Evolutionary conservation across 2,113 vertebrate species (phyloP), one percentile per base, ranked within the genome.

Genomic region (Grantiella picta): DNA sequence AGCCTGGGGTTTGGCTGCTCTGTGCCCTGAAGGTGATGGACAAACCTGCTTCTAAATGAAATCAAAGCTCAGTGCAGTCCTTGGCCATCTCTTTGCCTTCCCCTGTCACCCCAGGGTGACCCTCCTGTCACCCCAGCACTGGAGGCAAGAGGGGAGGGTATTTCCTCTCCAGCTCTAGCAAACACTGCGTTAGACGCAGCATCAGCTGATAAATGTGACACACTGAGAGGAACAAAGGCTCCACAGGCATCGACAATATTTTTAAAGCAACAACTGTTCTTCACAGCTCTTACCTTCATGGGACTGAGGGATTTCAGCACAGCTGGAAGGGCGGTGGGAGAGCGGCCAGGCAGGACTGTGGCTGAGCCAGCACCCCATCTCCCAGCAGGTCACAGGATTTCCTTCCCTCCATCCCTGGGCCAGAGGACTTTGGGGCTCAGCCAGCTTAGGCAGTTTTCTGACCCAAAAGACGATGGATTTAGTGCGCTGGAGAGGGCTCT

Each of bases 81-180:
- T 5, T 20, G 10, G 17, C 23, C 15, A 13, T 14, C 22, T 29
- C n/a, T 69, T 31, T 38, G 54, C 79, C 79, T 72, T 27, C 11
- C 31, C 49, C 56, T 4, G 1, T n/a, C n/a, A n/a, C n/a, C n/a
- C n/a, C n/a, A n/a, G n/a, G n/a, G n/a, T n/a, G n/a, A n/a, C n/a
- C n/a, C n/a, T n/a, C n/a, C n/a, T 8, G 38, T 64, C 33, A 3
- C 7, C 14, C 2, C 0, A 7, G n/a, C 12, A 59, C 42, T 5
- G 2, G n/a, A 53, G 49, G 49, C 23, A 61, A 45, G 65, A 60
- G 22, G 14, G 14, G 23, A 59, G 12, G 19, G 47, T 9, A 35
- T 71, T 63, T 68, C 35, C 21, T 50, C 17, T 40, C 53, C 57
- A 40, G n/a, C 38, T 79, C 56, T 40, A 53, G 27, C 64, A n/a